These are phyloP conservation scores for Narcine bancroftii DNA, from an alignment of 2,113 vertebrate genomes.

Conservation along the genomic window DNA sequence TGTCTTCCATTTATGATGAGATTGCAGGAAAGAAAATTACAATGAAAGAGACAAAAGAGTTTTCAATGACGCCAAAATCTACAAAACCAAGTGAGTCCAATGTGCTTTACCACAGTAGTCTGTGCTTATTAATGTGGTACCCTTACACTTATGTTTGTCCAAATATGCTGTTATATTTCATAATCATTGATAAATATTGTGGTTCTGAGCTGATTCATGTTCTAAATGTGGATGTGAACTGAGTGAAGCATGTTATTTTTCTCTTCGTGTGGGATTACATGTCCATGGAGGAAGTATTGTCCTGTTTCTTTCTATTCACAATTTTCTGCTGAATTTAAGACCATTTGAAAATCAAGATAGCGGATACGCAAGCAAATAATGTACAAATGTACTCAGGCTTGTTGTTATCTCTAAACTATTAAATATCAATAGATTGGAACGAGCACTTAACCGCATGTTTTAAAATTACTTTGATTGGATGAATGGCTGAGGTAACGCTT, in stretches of 20 bases:
- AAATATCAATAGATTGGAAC: neutral
- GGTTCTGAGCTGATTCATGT: neutral
- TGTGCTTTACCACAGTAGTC: neutral
- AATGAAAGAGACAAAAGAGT: conserved; percentile 93
- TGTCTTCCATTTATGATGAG: conserved; percentile 89
- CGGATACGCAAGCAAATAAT: neutral
- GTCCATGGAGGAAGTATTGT: neutral
- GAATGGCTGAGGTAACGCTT: neutral
- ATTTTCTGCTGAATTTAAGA: neutral
- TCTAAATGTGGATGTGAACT: neutral
- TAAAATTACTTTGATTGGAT: neutral
- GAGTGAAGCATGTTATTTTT: neutral
- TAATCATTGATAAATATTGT: neutral
- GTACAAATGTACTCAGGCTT: neutral
- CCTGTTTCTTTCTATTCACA: neutral
- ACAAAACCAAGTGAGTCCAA: conserved; percentile 82
- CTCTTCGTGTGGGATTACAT: neutral
- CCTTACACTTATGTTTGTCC: too few species aligned
- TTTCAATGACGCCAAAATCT: conserved; percentile 78
- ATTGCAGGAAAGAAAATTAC: conserved; percentile 96
- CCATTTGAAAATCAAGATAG: neutral
- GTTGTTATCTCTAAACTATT: neutral
- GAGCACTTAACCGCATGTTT: neutral
- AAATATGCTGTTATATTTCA: neutral
- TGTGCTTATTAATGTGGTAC: neutral